phyloP scores from a whole-genome alignment of 2,888 invertebrate genomes.

The Lucinisca nassula region DNA sequence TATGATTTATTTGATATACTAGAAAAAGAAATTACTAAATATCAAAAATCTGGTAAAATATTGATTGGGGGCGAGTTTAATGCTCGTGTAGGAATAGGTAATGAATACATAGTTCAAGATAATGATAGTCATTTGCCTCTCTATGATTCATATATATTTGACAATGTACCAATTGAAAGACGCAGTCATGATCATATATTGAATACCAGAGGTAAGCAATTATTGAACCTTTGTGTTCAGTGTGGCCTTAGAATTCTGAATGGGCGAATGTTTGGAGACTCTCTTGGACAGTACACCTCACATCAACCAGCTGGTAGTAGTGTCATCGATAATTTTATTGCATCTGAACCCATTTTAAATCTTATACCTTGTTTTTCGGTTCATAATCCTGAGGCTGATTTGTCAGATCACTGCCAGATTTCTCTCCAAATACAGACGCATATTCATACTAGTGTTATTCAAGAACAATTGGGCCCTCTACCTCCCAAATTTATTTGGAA shows the following conservation, averaged over 20 bases:
- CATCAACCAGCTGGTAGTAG: constrained; percentile 3
- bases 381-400: not conserved
- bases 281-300: not conserved
- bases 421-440: not conserved
- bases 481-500: not conserved
- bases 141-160: too few relatives aligned
- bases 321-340: not conserved
- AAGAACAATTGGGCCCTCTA: not conserved
- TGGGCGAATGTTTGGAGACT: not conserved
- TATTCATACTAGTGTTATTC: not conserved
- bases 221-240: constrained; percentile 4
- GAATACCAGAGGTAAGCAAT: constrained; percentile 82
- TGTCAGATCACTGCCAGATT: not conserved
- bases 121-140: too few relatives aligned
- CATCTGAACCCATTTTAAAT: not conserved
- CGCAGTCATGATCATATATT: too few relatives aligned
- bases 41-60: too few relatives aligned
- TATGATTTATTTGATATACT: too few relatives aligned
- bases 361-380: not conserved
- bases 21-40: too few relatives aligned
- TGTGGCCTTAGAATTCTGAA: not conserved
- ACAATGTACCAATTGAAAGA: too few relatives aligned
- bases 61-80: too few relatives aligned
- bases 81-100: too few relatives aligned
- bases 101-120: too few relatives aligned